Conservation (phyloP, 2,797 vertebrate genomes). For the Channallabes apus region DNA sequence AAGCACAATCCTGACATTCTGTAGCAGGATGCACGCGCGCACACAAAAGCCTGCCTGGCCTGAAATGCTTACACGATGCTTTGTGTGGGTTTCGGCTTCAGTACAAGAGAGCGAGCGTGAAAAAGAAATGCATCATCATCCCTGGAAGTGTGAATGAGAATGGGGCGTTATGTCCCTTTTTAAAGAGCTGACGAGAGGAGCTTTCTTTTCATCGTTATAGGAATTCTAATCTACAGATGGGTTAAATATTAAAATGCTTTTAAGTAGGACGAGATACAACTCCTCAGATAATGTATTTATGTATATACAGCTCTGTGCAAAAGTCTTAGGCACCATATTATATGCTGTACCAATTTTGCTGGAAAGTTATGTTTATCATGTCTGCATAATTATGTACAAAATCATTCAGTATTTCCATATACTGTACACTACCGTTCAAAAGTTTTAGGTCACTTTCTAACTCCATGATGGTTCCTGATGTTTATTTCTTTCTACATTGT, state of each 20-base stretch:
- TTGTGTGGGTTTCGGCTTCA: slow-evolving; percentile 31
- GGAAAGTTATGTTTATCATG: too few relatives aligned
- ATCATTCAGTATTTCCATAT: too few relatives aligned
- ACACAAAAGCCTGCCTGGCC: slow-evolving; percentile 13
- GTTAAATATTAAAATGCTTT: neutral
- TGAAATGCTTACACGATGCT: slow-evolving; percentile 14
- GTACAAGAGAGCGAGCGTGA: neutral
- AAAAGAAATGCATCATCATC: neutral
- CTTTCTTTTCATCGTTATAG: neutral
- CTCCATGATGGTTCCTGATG: too few relatives aligned
- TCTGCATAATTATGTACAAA: too few relatives aligned
- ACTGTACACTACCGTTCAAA: too few relatives aligned
- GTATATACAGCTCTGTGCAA: too few relatives aligned
- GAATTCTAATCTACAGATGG: neutral
- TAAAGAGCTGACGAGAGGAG: neutral
- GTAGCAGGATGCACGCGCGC: slow-evolving; percentile 19
- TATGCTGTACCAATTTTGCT: too few relatives aligned
- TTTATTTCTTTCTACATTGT: too few relatives aligned
- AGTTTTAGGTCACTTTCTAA: too few relatives aligned
- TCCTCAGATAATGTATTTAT: too few relatives aligned
- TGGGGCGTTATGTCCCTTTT: neutral
- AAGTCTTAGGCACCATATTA: too few relatives aligned
- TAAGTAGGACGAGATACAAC: too few relatives aligned
- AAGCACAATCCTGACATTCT: slow-evolving; percentile 37
- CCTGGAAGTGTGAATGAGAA: neutral